These are phyloP conservation scores for Colletes gigas DNA, from an alignment of 1,140 invertebrate species.

Conservation along the genomic window DNA sequence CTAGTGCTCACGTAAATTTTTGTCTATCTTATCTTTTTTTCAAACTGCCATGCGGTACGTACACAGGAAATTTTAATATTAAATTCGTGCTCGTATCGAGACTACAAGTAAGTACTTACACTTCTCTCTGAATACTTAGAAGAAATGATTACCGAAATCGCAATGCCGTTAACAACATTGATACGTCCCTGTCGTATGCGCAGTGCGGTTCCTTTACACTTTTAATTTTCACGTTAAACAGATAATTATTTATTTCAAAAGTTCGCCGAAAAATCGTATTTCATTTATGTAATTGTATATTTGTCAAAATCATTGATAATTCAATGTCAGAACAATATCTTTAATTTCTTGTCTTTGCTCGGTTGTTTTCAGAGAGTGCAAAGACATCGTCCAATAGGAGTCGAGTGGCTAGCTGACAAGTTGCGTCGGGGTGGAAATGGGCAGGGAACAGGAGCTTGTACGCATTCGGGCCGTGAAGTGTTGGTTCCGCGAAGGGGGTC, in stretches of 20 bases:
- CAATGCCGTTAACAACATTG: neutral
- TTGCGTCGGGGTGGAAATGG: constrained; percentile 59
- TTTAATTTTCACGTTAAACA: constrained; percentile 4
- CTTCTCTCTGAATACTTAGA: constrained; percentile 15
- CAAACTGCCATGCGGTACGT: neutral
- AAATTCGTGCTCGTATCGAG: neutral
- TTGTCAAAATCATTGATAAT: neutral
- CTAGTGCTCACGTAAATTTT: neutral
- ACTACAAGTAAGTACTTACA: neutral
- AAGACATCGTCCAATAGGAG: constrained; percentile 49
- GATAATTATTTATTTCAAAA: constrained; percentile 32
- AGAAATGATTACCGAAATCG: neutral
- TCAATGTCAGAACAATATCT: neutral
- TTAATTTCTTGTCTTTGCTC: constrained; percentile 38
- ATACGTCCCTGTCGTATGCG: constrained; percentile 52
- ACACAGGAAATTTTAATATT: constrained; percentile 4
- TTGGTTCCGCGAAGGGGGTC: constrained; percentile 57
- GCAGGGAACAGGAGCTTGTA: constrained; percentile 59
- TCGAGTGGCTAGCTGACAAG: constrained; percentile 52
- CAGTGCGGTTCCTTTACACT: constrained; percentile 25
- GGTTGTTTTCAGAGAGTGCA: constrained; percentile 37
- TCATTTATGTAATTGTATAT: neutral
- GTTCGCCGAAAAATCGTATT: constrained; percentile 20
- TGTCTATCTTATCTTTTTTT: neutral
- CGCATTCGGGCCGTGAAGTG: constrained; percentile 55